These are phyloP conservation scores for Plebejus anna DNA, from an alignment of 2,888 invertebrate species.

Conservation along the genomic window DNA sequence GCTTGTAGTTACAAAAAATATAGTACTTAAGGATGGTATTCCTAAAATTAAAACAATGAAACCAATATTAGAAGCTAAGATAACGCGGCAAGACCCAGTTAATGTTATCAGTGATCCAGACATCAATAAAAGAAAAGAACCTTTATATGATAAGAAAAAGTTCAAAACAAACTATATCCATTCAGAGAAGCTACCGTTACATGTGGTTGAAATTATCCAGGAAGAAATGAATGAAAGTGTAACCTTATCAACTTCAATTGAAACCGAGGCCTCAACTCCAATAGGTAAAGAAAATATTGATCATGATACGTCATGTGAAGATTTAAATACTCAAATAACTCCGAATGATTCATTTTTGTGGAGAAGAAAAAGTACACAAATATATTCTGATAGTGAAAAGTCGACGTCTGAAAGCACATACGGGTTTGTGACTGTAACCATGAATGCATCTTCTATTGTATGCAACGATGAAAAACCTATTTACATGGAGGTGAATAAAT, in stretches of 20 bases:
- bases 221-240: slow-evolving; percentile 61
- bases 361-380: slow-evolving; percentile 73
- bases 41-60: slow-evolving; percentile 74
- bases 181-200: slow-evolving; percentile 64
- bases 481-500: slow-evolving; percentile 47
- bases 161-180: slow-evolving; percentile 73
- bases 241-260: slow-evolving; percentile 35
- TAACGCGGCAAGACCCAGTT: slow-evolving; percentile 43
- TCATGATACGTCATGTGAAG: slow-evolving; percentile 45
- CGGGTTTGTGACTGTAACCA: slow-evolving; percentile 55
- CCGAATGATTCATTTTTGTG: slow-evolving; percentile 85
- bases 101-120: slow-evolving; percentile 38
- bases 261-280: slow-evolving; percentile 33
- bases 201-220: slow-evolving; percentile 71
- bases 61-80: slow-evolving; percentile 47
- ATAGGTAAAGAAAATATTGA: slow-evolving; percentile 36
- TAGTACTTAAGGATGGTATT: slow-evolving; percentile 74
- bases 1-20: slow-evolving; percentile 73
- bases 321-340: slow-evolving; percentile 63
- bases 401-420: slow-evolving; percentile 58
- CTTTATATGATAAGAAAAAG: slow-evolving; percentile 65
- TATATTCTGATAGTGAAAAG: slow-evolving; percentile 65
- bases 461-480: slow-evolving; percentile 44
- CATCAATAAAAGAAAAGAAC: slow-evolving; percentile 55
- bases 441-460: slow-evolving; percentile 49